A percentile compares a stretch with the other conserved stretches of the same genome.
These are phyloP conservation scores for Hyles lineata DNA, from an alignment of 2,888 invertebrate species.

Conservation along the genomic window DNA sequence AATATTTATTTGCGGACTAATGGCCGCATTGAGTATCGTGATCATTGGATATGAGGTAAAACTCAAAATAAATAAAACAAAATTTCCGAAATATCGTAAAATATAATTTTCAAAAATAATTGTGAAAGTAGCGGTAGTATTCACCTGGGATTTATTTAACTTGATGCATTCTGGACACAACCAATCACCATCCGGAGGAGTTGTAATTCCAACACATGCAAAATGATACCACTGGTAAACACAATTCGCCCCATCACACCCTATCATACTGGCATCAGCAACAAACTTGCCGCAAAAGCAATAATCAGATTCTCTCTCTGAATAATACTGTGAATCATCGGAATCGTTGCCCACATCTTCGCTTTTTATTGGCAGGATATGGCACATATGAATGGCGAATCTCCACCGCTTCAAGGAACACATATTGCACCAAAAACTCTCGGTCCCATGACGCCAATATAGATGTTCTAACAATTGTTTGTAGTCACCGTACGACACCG, in stretches of 20 bases:
- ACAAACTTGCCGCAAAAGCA: conserved; percentile 64
- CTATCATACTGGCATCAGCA: conserved; percentile 63
- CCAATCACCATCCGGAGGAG: conserved; percentile 67
- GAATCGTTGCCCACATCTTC: conserved; percentile 41
- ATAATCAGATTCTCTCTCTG: conserved; percentile 51
- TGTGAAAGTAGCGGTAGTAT: neutral
- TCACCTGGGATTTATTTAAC: conserved; percentile 34
- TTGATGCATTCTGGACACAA: conserved; percentile 60
- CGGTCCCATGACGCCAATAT: conserved; percentile 73
- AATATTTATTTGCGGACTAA: too few species aligned
- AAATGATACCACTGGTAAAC: conserved; percentile 68
- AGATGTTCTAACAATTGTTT: conserved; percentile 66
- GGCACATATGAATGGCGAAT: conserved; percentile 64
- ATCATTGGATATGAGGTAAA: too few species aligned
- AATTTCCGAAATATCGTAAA: neutral
- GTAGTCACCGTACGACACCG: conserved; percentile 60
- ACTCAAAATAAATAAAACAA: neutral
- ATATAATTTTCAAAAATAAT: too few species aligned
- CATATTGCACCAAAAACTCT: conserved; percentile 58
- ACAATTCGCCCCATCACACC: conserved; percentile 64
- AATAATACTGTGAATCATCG: conserved; percentile 38
- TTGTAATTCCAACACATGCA: conserved; percentile 61
- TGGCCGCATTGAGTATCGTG: too few species aligned
- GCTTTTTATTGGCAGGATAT: conserved; percentile 62
- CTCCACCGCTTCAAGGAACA: conserved; percentile 63